A percentile compares a stretch with the other conserved stretches of the same genome.
These are phyloP conservation scores for Chrysocyon brachyurus DNA, from an alignment of 2,797 vertebrate species.

Conservation along the genomic window DNA sequence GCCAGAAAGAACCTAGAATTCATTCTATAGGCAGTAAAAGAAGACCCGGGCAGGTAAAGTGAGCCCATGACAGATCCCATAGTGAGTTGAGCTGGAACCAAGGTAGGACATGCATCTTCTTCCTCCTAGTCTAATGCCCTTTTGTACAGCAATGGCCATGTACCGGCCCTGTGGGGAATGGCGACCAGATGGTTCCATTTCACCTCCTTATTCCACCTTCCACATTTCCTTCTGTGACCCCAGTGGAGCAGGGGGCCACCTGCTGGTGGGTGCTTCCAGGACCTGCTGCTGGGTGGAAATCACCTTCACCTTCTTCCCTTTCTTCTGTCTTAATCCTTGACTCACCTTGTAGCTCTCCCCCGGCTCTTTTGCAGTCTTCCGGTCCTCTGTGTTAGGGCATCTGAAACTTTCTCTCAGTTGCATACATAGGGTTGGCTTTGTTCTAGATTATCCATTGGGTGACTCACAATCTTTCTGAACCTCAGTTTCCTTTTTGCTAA, in stretches of 20 bases:
- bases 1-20: neutral
- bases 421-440: neutral
- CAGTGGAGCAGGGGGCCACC: neutral
- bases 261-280: neutral
- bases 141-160: neutral
- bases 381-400: neutral
- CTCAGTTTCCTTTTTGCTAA: neutral
- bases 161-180: neutral
- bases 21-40: neutral
- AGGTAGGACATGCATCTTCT: neutral
- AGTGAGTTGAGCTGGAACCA: neutral
- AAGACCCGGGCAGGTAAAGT: neutral
- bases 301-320: neutral
- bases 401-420: neutral
- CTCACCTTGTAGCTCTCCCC: neutral
- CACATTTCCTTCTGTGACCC: constrained; percentile 46
- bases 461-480: neutral
- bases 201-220: neutral
- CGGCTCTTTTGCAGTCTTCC: neutral
- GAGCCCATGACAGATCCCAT: neutral
- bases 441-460: neutral
- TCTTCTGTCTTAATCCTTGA: neutral
- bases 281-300: neutral
- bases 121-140: neutral
- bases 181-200: neutral